These are phyloP conservation scores for Micronycteris hirsuta DNA, from an alignment of 2,113 vertebrate species.

Conservation along the genomic window DNA sequence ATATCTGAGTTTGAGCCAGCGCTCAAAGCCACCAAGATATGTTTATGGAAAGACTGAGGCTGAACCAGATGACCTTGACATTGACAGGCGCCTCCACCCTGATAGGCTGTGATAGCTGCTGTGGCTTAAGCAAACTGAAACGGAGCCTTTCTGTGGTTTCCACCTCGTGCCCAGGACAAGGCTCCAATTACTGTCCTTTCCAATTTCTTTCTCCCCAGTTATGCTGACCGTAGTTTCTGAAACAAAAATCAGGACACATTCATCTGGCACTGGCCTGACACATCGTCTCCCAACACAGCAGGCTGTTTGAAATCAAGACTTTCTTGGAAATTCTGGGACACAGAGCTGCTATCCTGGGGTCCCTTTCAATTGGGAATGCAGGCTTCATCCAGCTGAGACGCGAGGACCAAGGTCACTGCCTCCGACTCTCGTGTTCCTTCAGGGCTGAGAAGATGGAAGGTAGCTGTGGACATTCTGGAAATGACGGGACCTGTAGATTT, in stretches of 20 bases:
- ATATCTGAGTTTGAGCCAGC: neutral
- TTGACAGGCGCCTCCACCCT: neutral
- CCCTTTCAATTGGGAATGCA: neutral
- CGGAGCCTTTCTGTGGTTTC: conserved; percentile 58
- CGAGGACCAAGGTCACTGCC: neutral
- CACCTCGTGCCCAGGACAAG: neutral
- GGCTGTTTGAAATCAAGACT: conserved; percentile 49
- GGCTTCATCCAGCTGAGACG: neutral
- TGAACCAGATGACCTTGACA: neutral
- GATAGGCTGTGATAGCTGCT: conserved; percentile 30
- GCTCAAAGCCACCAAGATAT: neutral
- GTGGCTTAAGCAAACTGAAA: conserved; percentile 46
- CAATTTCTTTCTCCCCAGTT: conserved; percentile 46
- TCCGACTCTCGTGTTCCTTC: neutral
- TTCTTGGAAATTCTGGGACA: conserved; percentile 33
- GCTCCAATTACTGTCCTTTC: conserved; percentile 61
- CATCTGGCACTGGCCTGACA: conserved; percentile 27
- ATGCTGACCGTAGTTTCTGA: conserved; percentile 59
- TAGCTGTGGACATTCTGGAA: neutral
- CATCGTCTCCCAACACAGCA: neutral
- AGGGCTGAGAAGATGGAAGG: neutral
- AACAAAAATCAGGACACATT: conserved; percentile 51
- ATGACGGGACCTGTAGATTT: neutral
- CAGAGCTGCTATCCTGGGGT: neutral
- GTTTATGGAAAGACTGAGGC: conserved; percentile 52